Evolutionary conservation across 2,797 vertebrate species (phyloP).

Genomic region (Sciurus carolinensis): DNA sequence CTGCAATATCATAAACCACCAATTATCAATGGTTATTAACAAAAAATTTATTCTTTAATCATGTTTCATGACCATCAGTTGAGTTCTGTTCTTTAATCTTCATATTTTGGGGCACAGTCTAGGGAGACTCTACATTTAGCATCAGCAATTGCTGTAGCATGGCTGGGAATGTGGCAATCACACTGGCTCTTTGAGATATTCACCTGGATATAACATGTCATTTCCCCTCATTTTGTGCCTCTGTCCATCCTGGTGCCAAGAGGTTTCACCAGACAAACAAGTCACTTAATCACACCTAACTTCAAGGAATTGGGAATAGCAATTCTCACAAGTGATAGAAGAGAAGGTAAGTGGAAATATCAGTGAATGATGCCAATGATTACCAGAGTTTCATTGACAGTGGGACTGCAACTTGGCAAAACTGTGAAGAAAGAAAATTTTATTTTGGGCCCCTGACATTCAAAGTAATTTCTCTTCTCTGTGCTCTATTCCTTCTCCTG

Average conservation of each 20-base stretch:
- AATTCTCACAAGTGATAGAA: not conserved
- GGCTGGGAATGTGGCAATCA: not conserved
- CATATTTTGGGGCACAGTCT: not conserved
- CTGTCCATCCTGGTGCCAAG: not conserved
- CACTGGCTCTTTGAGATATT: not conserved
- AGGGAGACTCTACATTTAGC: too few relatives aligned
- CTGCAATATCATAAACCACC: not conserved
- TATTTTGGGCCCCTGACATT: not conserved
- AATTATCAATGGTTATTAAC: not conserved
- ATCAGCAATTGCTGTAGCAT: not conserved
- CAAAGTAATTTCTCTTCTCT: not conserved
- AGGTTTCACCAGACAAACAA: not conserved
- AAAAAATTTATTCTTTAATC: not conserved
- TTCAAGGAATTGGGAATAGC: not conserved
- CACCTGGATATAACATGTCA: not conserved
- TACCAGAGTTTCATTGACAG: not conserved
- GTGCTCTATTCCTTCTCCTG: not conserved
- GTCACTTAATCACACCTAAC: not conserved
- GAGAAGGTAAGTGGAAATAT: not conserved
- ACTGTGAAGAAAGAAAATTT: conserved; percentile 11
- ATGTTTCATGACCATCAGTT: not conserved
- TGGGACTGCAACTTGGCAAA: not conserved
- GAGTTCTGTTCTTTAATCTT: not conserved
- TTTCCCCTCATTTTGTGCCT: not conserved
- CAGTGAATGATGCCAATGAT: not conserved